Evolutionary conservation across 2,113 vertebrate genomes (phyloP), one percentile per base, ranked within the genome.

Genomic region (Vimba vimba): DNA sequence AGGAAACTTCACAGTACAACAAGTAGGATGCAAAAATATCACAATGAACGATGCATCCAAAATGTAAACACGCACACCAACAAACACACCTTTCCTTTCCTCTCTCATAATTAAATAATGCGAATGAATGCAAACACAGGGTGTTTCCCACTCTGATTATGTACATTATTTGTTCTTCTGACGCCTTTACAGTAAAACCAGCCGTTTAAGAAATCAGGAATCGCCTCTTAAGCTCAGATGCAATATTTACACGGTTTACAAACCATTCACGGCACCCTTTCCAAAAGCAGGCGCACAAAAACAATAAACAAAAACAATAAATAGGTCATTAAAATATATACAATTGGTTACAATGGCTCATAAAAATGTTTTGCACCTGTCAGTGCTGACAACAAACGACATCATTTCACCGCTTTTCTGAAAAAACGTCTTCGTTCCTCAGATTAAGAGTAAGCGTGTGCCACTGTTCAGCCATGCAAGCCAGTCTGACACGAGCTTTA

Each of bases 201-300:
- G 59, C 62, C 17, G 10, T 82, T 64, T 27, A 30, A 55, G n/a
- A 77, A 52, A 75, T 84, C 19, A 92, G 91, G 92, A 87, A 59
- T 62, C 23, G 2, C 86, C 83, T 78, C 27, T 15, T 4, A 15
- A 17, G 15, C 57, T 84, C 36, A 73, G 79, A 68, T 83, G 86
- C 85, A 86, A 60, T 93, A 92, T 94, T 94, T 93, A 86, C 90
- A 94, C 92, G 91, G 92, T 91, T 93, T 92, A 93, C 88, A 92
- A 93, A 94, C 87, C 83, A 91, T 90, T 90, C 89, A 92, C 89
- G 87, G 94, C 89, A 93, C 84, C 85, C 91, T 93, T 91, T 85
- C 47, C 85, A 92, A 94, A 93, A 86, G 87, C 75, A 87, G 89
- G 88, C 81, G 80, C 79, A 69, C 27, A 43, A 52, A 81, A 83